phyloP scores from a whole-genome alignment of 2,113 vertebrate genomes.

The Thermophis baileyi region DNA sequence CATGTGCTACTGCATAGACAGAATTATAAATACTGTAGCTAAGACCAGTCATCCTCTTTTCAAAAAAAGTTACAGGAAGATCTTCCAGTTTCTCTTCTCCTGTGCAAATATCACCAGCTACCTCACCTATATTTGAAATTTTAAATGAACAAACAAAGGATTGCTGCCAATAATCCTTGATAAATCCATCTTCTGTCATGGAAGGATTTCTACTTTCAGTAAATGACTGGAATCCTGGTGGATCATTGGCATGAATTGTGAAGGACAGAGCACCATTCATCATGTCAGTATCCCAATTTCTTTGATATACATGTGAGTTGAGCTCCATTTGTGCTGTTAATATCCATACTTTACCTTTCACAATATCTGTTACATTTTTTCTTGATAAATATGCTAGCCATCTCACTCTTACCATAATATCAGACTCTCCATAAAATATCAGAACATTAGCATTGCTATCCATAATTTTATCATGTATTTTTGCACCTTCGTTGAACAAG shows the following conservation, averaged over 20 bases:
- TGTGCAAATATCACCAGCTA: neutral
- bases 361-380: fast-evolving
- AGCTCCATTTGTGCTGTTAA: neutral
- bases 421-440: neutral
- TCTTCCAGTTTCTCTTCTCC: neutral
- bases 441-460: neutral
- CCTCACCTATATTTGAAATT: neutral
- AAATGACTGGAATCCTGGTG: neutral
- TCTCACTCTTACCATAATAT: neutral
- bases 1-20: neutral
- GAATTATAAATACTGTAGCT: conserved; percentile 11
- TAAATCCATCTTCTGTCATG: neutral
- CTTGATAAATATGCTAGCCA: neutral
- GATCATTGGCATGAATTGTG: neutral
- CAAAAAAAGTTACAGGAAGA: neutral
- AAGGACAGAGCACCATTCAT: neutral
- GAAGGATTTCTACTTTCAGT: neutral
- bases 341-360: neutral
- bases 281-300: neutral
- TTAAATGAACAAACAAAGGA: neutral
- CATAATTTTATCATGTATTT: neutral
- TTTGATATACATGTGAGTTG: neutral
- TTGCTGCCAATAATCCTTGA: conserved; percentile 2
- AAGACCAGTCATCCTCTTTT: neutral
- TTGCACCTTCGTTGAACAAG: neutral